Evolutionary conservation across 2,888 invertebrate genomes (phyloP).

Genomic region (Erynnis tages): DNA sequence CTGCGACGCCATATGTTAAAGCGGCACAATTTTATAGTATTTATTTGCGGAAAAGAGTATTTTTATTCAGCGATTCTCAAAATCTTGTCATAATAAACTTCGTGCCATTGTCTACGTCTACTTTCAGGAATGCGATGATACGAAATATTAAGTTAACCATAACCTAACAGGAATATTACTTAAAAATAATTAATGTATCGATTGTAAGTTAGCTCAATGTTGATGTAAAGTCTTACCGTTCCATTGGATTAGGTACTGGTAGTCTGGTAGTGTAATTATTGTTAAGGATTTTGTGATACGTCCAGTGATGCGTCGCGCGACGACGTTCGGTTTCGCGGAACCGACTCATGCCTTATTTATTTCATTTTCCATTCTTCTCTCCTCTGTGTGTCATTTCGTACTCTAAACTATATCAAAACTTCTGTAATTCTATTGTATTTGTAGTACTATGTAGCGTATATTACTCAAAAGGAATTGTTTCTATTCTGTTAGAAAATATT

Average conservation of each 20-base stretch:
- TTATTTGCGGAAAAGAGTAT: slow-evolving; percentile 11
- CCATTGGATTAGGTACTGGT: slow-evolving; percentile 77
- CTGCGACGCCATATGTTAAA: slow-evolving; percentile 37
- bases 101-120: slow-evolving; percentile 75
- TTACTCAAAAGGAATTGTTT: background rate
- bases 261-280: slow-evolving; percentile 71
- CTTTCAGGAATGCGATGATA: slow-evolving; percentile 65
- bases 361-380: slow-evolving; percentile 1
- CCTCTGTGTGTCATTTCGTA: slow-evolving; percentile 5
- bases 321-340: slow-evolving; percentile 33
- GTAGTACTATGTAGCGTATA: background rate
- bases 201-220: slow-evolving; percentile 80
- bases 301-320: slow-evolving; percentile 62
- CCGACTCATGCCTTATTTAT: slow-evolving; percentile 37
- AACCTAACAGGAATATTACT: slow-evolving; percentile 79
- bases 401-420: slow-evolving; percentile 2
- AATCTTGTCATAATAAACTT: slow-evolving; percentile 75
- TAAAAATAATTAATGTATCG: slow-evolving; percentile 75
- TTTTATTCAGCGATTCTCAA: slow-evolving; percentile 50
- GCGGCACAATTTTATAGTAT: slow-evolving; percentile 54
- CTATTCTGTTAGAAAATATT: slow-evolving; percentile 14
- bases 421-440: slow-evolving; percentile 8
- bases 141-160: slow-evolving; percentile 66
- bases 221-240: slow-evolving; percentile 75
- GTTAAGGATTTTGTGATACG: slow-evolving; percentile 76